Evolutionary conservation across 2,888 invertebrate species (phyloP).

Genomic region (Eupithecia vulgata): DNA sequence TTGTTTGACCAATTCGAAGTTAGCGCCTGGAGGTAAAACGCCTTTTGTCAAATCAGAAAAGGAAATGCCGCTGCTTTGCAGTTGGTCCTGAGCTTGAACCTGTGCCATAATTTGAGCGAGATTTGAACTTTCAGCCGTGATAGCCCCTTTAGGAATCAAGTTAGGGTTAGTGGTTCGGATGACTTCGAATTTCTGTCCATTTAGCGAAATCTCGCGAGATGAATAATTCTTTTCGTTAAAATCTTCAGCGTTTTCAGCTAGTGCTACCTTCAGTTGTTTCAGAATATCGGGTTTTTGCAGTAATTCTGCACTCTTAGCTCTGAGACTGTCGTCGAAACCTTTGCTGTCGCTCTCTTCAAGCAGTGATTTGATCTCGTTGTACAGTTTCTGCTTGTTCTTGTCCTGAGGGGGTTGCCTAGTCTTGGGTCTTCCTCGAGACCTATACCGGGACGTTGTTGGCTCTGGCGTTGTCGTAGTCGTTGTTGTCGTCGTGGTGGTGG

Average conservation of each 20-base stretch:
- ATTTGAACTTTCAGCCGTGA: constrained; percentile 77
- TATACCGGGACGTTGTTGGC: constrained; percentile 70
- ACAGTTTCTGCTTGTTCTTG: constrained; percentile 83
- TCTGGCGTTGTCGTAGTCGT: constrained; percentile 83
- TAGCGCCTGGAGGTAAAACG: constrained; percentile 90
- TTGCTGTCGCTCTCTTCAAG: constrained; percentile 84
- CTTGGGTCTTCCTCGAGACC: constrained; percentile 66
- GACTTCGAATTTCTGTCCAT: constrained; percentile 90
- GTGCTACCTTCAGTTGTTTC: constrained; percentile 89
- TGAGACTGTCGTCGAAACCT: constrained; percentile 78
- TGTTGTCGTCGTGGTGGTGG: constrained; percentile 87
- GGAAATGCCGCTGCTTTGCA: constrained; percentile 86
- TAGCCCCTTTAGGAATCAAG: constrained; percentile 84
- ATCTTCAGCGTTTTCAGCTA: constrained; percentile 87
- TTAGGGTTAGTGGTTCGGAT: constrained; percentile 89
- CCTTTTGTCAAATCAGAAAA: constrained; percentile 92
- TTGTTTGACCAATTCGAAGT: constrained; percentile 92
- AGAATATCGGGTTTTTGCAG: constrained; percentile 88
- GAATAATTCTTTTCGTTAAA: constrained; percentile 87
- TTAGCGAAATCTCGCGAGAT: constrained; percentile 89
- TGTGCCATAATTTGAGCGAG: constrained; percentile 71
- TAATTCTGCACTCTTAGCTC: constrained; percentile 82
- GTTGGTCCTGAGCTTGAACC: constrained; percentile 66
- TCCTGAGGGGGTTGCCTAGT: constrained; percentile 76
- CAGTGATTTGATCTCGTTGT: constrained; percentile 82